Evolutionary conservation across 2,113 vertebrate species (phyloP).

Genomic region (Artemisiospiza belli): DNA sequence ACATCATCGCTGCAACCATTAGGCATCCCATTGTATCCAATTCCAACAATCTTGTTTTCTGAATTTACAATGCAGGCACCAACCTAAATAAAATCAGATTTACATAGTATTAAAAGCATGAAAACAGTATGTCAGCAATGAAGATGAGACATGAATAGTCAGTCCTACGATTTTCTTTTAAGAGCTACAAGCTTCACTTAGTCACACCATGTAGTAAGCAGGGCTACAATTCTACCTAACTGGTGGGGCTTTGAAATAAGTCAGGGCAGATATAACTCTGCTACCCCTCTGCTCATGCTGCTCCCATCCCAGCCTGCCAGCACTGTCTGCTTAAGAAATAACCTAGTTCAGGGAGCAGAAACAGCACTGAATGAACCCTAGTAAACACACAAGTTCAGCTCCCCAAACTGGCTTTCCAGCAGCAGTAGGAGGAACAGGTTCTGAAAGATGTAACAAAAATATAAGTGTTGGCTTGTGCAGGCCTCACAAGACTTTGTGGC

Average conservation of each 20-base stretch:
- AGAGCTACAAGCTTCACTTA: background rate
- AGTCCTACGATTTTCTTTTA: background rate
- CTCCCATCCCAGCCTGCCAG: background rate
- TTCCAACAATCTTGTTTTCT: constrained; percentile 97
- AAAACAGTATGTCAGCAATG: background rate
- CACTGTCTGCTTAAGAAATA: background rate
- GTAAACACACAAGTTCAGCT: background rate
- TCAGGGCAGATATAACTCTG: background rate
- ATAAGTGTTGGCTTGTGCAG: background rate
- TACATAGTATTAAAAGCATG: background rate
- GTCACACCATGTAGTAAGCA: background rate
- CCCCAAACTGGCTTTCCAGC: background rate
- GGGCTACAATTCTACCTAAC: background rate
- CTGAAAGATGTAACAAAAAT: background rate
- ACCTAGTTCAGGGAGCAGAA: background rate
- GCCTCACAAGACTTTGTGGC: background rate
- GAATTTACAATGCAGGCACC: constrained; percentile 96
- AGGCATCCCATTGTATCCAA: constrained; percentile 98
- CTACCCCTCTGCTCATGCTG: background rate
- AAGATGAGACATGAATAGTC: background rate
- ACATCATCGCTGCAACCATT: constrained; percentile 85
- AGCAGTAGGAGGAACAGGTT: background rate
- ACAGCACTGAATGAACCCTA: background rate
- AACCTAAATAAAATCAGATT: constrained; percentile 75
- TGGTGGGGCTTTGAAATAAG: background rate